A percentile compares a stretch with the other conserved stretches of the same genome.
phyloP scores from a whole-genome alignment of 2,113 vertebrate genomes.

The Muntiacus reevesi region DNA sequence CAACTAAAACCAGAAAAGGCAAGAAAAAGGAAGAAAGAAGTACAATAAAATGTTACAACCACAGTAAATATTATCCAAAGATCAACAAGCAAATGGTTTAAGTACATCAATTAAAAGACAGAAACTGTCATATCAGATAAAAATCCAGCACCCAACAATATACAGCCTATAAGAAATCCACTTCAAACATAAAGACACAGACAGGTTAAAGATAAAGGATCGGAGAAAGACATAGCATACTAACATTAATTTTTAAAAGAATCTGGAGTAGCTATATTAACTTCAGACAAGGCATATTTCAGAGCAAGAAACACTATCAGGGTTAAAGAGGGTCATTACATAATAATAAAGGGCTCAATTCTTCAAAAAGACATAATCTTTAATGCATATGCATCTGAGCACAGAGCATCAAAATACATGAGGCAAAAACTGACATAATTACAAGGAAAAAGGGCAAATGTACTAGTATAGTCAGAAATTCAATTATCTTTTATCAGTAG shows the following conservation, averaged over 20 bases:
- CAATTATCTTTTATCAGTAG: not conserved
- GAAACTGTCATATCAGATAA: not conserved
- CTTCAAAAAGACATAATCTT: not conserved
- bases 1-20: not conserved
- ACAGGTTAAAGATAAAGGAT: not conserved
- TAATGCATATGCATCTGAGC: not conserved
- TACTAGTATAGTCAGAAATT: not conserved
- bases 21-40: not conserved
- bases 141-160: not conserved
- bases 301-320: not conserved
- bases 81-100: not conserved
- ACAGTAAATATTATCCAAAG: not conserved
- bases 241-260: not conserved
- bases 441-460: not conserved
- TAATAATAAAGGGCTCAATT: not conserved
- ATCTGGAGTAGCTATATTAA: not conserved
- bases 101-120: not conserved
- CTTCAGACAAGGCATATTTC: not conserved
- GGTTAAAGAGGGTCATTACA: not conserved
- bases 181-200: not conserved
- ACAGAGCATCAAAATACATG: not conserved
- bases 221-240: not conserved
- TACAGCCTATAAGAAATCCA: not conserved
- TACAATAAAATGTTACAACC: not conserved
- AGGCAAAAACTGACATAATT: not conserved